Evolutionary conservation across 2,888 invertebrate genomes (phyloP), one percentile per base, ranked within the genome.

Genomic region (Eilema griseolum): DNA sequence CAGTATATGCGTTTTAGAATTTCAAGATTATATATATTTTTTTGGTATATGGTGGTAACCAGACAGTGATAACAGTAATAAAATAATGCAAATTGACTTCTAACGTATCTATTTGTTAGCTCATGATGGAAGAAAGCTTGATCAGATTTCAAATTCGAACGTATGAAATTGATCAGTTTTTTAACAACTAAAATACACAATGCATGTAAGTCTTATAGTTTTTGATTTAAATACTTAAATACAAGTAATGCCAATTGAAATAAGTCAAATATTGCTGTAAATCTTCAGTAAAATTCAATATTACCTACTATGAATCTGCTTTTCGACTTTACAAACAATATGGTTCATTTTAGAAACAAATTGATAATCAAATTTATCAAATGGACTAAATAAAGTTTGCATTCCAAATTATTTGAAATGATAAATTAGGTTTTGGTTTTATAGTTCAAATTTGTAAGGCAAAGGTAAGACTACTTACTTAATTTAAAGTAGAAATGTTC

Each of bases 401-500:
- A 72, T 76, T 81, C 64, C 69, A 72, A 73, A 72, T 67, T 73
- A 75, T 77, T 73, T 74, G 52, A 63, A 73, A 68, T 71, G 70
- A 61, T 75, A 75, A 74, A 79, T 77, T 72, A 69, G 70, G 68
- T 74, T 75, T 71, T 72, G 74, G 73, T 76, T 71, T 61, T 72
- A 75, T 61, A 56, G 62, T 70, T 41, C 61, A 71, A 72, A 72
- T 77, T 81, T 73, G 67, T 68, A 77, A 70, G 72, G 57, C 62
- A 70, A 77, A 76, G 64, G 61, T 71, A 66, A 62, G 72, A 63
- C 31, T 71, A 52, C 46, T 67, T 75, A 72, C 74, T 79, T 75
- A 70, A 75, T 76, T 76, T 72, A 74, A 81, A 82, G 74, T 80
- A 73, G 64, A 72, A 78, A 74, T 66, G 66, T 70, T 79, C 71